These are phyloP conservation scores for Andrena flavipes DNA, from an alignment of 2,888 invertebrate genomes.

Conservation along the genomic window DNA sequence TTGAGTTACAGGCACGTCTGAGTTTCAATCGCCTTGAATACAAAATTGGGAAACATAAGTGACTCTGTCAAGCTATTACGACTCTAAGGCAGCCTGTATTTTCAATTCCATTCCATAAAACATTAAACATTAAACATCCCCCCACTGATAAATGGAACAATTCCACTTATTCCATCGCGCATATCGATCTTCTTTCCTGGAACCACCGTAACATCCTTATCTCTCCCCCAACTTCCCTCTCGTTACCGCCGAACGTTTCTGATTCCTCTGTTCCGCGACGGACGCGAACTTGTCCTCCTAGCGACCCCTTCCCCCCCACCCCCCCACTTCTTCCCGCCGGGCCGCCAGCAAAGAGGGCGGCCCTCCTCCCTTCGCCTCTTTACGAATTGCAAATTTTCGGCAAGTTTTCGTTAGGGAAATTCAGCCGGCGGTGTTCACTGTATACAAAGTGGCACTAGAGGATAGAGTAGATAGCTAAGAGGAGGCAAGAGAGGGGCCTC, in stretches of 20 bases:
- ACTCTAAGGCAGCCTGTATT: too few species aligned
- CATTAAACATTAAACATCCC: neutral
- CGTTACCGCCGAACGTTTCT: slow-evolving; percentile 32
- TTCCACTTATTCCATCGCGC: neutral
- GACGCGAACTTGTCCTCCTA: slow-evolving; percentile 59
- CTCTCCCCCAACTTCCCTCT: slow-evolving; percentile 23
- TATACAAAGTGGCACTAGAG: slow-evolving; percentile 83
- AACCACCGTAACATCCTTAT: slow-evolving; percentile 28
- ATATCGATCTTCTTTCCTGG: slow-evolving; percentile 14
- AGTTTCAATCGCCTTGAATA: too few species aligned
- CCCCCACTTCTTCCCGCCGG: neutral
- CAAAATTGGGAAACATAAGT: too few species aligned
- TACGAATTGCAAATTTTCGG: slow-evolving; percentile 84
- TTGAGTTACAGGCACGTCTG: too few species aligned
- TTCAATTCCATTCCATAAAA: neutral
- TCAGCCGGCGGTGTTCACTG: slow-evolving; percentile 80
- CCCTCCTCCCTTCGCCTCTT: slow-evolving; percentile 68
- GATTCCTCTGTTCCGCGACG: slow-evolving; percentile 35
- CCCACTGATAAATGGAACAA: neutral
- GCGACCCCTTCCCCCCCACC: slow-evolving; percentile 33
- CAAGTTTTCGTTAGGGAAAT: slow-evolving; percentile 84
- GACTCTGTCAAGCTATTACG: too few species aligned
- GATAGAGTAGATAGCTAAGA: slow-evolving; percentile 76
- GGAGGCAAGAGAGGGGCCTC: slow-evolving; percentile 73
- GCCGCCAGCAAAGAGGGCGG: slow-evolving; percentile 53